Conservation (phyloP, 2,888 invertebrate genomes). For the Pilophorus perplexus region DNA sequence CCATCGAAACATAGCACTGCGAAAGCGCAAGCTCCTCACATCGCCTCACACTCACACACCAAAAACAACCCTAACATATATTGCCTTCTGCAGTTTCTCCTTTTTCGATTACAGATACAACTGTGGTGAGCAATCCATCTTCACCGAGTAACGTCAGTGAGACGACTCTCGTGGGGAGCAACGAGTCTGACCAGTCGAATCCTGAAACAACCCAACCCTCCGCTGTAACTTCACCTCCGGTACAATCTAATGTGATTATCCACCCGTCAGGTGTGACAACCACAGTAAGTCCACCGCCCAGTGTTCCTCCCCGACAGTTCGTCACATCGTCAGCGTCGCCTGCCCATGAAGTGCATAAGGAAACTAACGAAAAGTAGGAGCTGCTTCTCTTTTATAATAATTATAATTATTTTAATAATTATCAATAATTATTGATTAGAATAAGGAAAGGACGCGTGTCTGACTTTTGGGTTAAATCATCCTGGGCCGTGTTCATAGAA, state of each 20-base stretch:
- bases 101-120: conserved; percentile 50
- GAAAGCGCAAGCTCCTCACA: no score
- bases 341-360: conserved; percentile 22
- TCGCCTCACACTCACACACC: no score
- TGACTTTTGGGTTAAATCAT: no score
- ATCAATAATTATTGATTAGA: no score
- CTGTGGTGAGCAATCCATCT: conserved; percentile 60
- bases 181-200: conserved; percentile 35
- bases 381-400: no score
- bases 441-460: no score
- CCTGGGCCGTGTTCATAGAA: no score
- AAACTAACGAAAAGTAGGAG: conserved; percentile 19
- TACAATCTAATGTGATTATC: not conserved
- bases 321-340: conserved; percentile 16
- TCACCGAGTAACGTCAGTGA: conserved; percentile 74
- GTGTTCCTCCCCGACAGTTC: conserved; percentile 1
- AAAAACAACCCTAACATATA: no score
- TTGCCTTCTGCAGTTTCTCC: no score
- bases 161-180: conserved; percentile 61
- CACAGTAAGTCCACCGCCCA: conserved; percentile 13
- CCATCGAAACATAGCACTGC: no score
- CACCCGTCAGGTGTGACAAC: no score
- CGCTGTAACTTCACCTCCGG: not conserved
- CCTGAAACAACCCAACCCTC: conserved; percentile 9
- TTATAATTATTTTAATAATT: no score